Evolutionary conservation across 2,888 invertebrate genomes (phyloP).

Genomic region (Himalopsyche japonica): DNA sequence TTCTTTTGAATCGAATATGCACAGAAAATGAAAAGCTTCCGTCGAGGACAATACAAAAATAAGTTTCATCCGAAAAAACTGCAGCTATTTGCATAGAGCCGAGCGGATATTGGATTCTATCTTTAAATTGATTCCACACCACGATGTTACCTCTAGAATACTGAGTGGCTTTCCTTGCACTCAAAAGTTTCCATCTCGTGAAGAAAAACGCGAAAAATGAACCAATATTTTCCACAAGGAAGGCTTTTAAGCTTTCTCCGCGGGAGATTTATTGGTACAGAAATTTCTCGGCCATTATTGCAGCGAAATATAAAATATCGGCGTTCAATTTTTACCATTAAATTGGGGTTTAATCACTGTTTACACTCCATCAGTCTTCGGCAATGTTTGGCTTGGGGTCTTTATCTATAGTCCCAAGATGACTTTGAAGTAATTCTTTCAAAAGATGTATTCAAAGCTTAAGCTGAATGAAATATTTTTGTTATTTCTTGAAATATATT

Average conservation of each 20-base stretch:
- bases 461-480: too few relatives aligned
- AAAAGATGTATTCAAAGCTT: too few relatives aligned
- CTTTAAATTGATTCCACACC: not conserved
- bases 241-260: conserved; percentile 26
- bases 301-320: not conserved
- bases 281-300: conserved; percentile 5
- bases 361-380: not conserved
- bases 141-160: not conserved
- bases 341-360: not conserved
- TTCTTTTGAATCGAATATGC: not conserved
- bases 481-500: too few relatives aligned
- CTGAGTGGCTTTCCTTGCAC: not conserved
- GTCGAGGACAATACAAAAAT: not conserved
- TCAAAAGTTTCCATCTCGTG: not conserved
- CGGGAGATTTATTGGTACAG: conserved; percentile 27
- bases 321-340: not conserved
- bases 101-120: not conserved
- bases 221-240: not conserved
- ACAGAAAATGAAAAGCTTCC: not conserved
- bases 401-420: too few relatives aligned
- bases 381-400: not conserved
- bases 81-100: not conserved
- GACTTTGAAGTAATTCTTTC: too few relatives aligned
- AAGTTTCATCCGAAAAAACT: not conserved
- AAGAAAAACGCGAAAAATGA: not conserved